Conservation (phyloP, 2,113 vertebrate species). For the Lanius ludovicianus region DNA sequence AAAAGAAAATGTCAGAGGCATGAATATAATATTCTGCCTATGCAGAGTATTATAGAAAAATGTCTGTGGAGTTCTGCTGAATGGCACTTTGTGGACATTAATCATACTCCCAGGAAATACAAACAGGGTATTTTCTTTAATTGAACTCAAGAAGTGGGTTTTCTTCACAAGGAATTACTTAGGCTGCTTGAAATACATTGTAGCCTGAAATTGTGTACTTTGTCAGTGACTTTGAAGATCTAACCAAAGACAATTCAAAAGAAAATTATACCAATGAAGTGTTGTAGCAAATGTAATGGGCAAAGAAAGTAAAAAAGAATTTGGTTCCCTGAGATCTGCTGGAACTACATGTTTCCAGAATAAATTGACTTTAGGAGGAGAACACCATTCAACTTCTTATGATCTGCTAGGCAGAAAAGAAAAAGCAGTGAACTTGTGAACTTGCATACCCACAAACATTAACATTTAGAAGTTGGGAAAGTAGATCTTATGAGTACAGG, state of each 20-base stretch:
- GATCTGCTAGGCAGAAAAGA: background rate
- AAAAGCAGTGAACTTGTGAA: background rate
- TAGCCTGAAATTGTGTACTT: background rate
- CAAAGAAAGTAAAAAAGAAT: background rate
- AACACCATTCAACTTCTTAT: background rate
- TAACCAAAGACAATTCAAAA: background rate
- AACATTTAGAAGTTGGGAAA: background rate
- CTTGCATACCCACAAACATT: background rate
- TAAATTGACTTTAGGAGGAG: background rate
- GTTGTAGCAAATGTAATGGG: background rate
- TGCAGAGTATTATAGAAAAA: background rate
- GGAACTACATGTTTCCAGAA: background rate
- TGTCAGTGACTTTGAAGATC: background rate
- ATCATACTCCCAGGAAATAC: background rate
- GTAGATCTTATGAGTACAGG: background rate
- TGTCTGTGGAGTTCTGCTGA: background rate
- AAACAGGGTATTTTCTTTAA: background rate
- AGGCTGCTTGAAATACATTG: background rate
- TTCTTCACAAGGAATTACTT: background rate
- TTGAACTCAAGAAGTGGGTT: background rate
- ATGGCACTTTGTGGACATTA: background rate
- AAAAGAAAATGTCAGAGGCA: background rate
- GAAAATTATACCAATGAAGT: background rate
- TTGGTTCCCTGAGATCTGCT: background rate
- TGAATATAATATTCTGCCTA: background rate